phyloP scores from a whole-genome alignment of 2,888 invertebrate genomes.

The Pristionchus fissidentatus region DNA sequence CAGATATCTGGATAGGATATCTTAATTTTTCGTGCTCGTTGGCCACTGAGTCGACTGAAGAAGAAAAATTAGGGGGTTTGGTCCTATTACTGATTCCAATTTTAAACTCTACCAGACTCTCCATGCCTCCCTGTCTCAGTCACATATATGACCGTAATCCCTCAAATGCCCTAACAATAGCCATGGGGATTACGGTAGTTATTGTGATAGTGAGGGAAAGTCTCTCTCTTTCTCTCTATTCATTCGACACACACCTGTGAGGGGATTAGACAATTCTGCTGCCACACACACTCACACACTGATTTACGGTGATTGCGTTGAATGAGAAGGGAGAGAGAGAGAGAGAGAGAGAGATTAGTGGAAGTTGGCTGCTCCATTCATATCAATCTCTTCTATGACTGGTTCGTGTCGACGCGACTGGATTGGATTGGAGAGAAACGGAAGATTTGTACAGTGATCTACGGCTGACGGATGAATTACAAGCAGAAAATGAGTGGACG shows the following conservation, averaged over 20 bases:
- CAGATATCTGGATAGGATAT: no score
- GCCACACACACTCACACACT: conserved; percentile 6
- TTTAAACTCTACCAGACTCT: no score
- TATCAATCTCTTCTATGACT: conserved; percentile 35
- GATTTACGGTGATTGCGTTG: conserved; percentile 23
- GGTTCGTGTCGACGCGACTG: no score
- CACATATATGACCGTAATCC: no score
- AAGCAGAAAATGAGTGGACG: not conserved
- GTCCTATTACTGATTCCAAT: no score
- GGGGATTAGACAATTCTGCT: conserved; percentile 37
- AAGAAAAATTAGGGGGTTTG: no score
- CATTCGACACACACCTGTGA: not conserved
- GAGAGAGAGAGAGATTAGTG: not conserved
- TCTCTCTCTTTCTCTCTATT: not conserved
- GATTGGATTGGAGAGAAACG: no score
- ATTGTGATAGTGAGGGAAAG: conserved; percentile 39
- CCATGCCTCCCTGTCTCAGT: no score
- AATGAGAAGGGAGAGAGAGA: not conserved
- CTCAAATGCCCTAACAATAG: conserved; percentile 7
- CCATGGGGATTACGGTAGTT: conserved; percentile 12
- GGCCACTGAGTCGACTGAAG: no score
- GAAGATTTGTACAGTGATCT: no score
- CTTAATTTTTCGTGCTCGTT: no score
- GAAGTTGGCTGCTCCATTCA: not conserved
- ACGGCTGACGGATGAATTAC: not conserved